Evolutionary conservation across 2,888 invertebrate genomes (phyloP).

Genomic region (Macaria liturata): DNA sequence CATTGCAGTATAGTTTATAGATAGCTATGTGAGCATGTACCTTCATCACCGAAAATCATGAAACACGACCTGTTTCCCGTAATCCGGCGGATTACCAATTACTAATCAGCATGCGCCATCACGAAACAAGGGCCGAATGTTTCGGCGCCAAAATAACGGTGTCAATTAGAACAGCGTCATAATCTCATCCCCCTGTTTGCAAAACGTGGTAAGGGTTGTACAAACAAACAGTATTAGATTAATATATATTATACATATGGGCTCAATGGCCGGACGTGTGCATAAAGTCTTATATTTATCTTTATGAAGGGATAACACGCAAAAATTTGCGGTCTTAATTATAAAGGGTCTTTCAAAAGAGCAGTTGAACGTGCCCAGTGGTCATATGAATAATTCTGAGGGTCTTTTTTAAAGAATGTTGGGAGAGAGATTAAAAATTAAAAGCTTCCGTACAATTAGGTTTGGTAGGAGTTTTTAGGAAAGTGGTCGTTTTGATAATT

Average conservation of each 20-base stretch:
- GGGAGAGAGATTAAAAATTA: neutral
- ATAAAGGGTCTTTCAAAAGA: constrained; percentile 25
- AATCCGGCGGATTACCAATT: constrained; percentile 43
- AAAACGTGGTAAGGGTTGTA: constrained; percentile 45
- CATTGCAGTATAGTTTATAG: too few relatives aligned
- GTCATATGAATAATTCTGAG: constrained; percentile 15
- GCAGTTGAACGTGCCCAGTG: constrained; percentile 5
- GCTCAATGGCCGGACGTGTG: constrained; percentile 30
- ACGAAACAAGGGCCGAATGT: constrained; percentile 60
- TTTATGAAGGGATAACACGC: constrained; percentile 25
- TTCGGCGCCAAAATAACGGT: constrained; percentile 63
- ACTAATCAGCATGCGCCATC: constrained; percentile 71
- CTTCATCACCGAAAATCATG: neutral
- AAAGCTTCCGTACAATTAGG: neutral
- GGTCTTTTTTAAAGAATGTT: constrained; percentile 2
- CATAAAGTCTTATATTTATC: constrained; percentile 34
- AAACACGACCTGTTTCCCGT: constrained; percentile 11
- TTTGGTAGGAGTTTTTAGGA: too few relatives aligned
- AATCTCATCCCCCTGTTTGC: constrained; percentile 67
- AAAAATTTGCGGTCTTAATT: constrained; percentile 33
- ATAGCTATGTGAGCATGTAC: neutral
- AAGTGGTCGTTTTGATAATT: too few relatives aligned
- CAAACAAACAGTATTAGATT: constrained; percentile 60
- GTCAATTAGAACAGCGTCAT: constrained; percentile 77
- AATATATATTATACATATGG: constrained; percentile 42